These are phyloP conservation scores for Notothenia rossii DNA, from an alignment of 2,113 vertebrate species.

Conservation along the genomic window DNA sequence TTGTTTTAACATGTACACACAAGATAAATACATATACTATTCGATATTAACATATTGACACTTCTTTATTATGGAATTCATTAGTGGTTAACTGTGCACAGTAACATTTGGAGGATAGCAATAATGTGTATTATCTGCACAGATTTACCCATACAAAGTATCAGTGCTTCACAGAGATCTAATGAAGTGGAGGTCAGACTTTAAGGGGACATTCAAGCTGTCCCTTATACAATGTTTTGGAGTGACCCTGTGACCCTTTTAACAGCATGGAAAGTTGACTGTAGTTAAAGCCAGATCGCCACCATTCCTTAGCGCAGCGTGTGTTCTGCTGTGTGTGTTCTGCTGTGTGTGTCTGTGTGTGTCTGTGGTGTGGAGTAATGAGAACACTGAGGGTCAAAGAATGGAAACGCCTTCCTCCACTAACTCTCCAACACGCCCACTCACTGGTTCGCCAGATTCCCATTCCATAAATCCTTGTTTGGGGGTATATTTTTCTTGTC, in stretches of 20 bases:
- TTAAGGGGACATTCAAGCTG: constrained; percentile 14
- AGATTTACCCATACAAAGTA: neutral
- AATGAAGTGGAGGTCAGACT: constrained; percentile 2
- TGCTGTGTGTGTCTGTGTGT: constrained; percentile 29
- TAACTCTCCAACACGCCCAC: constrained; percentile 47
- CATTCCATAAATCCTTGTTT: constrained; percentile 65
- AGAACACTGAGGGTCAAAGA: constrained; percentile 46
- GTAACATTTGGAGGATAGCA: neutral
- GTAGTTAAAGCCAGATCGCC: constrained; percentile 26
- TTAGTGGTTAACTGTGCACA: neutral
- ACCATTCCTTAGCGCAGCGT: constrained; percentile 18
- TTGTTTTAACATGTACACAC: no score
- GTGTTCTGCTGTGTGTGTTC: constrained; percentile 30
- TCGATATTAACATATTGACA: no score
- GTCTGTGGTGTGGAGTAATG: constrained; percentile 38
- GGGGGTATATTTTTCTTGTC: constrained; percentile 62
- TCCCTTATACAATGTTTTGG: neutral
- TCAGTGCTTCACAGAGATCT: neutral
- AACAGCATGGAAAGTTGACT: constrained; percentile 22
- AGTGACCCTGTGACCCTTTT: constrained; percentile 38
- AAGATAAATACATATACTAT: no score
- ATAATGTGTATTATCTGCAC: constrained; percentile 2
- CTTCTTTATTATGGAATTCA: no score
- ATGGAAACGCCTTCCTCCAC: constrained; percentile 52
- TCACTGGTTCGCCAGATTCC: constrained; percentile 41